Evolutionary conservation across 2,888 invertebrate species (phyloP).

Genomic region (Myopa tessellatipennis): DNA sequence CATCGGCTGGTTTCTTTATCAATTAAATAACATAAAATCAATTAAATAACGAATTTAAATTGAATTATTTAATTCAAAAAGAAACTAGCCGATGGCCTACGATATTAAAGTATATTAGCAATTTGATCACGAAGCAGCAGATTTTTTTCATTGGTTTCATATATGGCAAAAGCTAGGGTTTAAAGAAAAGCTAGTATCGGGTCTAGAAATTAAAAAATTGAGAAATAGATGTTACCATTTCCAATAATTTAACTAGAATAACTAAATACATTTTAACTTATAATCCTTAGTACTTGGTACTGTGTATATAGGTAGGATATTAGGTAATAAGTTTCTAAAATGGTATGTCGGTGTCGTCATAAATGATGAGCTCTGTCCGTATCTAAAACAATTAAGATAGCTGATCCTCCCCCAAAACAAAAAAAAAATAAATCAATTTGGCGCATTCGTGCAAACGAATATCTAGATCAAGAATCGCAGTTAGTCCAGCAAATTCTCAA

Average conservation of each 20-base stretch:
- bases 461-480: slow-evolving; percentile 12
- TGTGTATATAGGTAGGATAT: neutral
- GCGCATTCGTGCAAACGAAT: neutral
- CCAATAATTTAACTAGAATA: neutral
- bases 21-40: too few relatives aligned
- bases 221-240: neutral
- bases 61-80: too few relatives aligned
- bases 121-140: too few relatives aligned
- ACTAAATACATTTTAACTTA: neutral
- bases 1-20: too few relatives aligned
- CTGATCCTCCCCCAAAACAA: slow-evolving; percentile 13
- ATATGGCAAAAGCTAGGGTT: too few relatives aligned
- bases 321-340: neutral
- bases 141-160: too few relatives aligned
- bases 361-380: neutral
- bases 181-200: too few relatives aligned
- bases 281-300: neutral
- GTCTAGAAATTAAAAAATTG: neutral
- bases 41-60: too few relatives aligned
- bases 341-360: neutral
- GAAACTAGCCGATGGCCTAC: too few relatives aligned
- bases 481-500: slow-evolving; percentile 17
- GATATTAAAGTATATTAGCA: too few relatives aligned
- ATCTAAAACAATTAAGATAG: neutral
- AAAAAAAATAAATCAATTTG: slow-evolving; percentile 8